Conservation (phyloP, 1,140 invertebrate genomes). For the Papilio glaucus region DNA sequence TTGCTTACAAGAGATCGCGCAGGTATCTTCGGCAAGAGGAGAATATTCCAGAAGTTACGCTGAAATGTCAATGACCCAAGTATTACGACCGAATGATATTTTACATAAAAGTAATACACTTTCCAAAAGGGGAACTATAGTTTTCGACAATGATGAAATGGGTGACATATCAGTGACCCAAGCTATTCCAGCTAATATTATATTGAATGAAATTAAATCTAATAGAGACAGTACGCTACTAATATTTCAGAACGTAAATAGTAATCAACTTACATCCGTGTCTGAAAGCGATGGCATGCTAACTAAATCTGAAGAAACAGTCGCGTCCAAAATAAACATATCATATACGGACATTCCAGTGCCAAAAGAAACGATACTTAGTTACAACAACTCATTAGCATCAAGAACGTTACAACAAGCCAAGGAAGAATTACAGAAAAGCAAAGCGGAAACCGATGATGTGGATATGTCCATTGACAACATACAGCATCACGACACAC, state of each 20-base stretch:
- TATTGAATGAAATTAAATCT: constrained; percentile 34
- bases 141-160: constrained; percentile 30
- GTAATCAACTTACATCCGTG: background rate
- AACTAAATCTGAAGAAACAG: constrained; percentile 1
- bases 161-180: constrained; percentile 46
- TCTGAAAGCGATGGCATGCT: constrained; percentile 1
- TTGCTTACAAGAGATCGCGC: background rate
- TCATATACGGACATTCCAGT: background rate
- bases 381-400: background rate
- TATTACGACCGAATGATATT: background rate
- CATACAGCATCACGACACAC: background rate
- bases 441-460: background rate
- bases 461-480: background rate
- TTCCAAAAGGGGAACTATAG: background rate
- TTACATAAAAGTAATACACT: background rate
- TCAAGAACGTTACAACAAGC: constrained; percentile 2
- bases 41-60: constrained; percentile 19
- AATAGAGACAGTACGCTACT: background rate
- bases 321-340: background rate
- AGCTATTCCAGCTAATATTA: constrained; percentile 42
- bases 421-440: background rate
- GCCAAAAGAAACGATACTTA: background rate
- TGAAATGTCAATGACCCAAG: constrained; percentile 36
- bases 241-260: constrained; percentile 1
- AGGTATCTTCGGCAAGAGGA: background rate